Evolutionary conservation across 2,113 vertebrate genomes (phyloP), one percentile per base, ranked within the genome.

Genomic region (Recurvirostra avosetta): DNA sequence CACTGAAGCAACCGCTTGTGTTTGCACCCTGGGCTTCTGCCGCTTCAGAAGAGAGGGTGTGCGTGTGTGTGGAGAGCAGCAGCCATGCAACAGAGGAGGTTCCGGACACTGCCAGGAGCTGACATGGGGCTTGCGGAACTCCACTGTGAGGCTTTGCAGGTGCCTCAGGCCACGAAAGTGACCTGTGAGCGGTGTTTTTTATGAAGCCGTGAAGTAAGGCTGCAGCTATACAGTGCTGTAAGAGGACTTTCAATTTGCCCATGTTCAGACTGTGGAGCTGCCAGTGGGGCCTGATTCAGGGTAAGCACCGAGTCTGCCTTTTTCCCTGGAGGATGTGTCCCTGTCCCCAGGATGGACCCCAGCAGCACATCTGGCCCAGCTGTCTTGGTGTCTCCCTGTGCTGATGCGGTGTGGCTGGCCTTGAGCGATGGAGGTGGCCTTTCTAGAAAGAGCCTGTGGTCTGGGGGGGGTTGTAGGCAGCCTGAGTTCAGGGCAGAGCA

Each of bases 331-430:
- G 7, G 22, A 4, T 70, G 36, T 58, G 88, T 30, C 43, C 26
- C 23, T n/a, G 40, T 70, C 16, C 66, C 45, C 38, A 32, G 62
- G 36, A 34, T 3, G 5, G 61, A 36, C 15, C 49, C 50, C 58
- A 23, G 80, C 72, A 32, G 27, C 0, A 1, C 47, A 5, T 21
- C 67, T 76, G 55, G 41, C 68, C 73, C 26, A 26, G 68, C 38
- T 62, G n/a, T 36, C 38, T 36, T 0, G 0, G 8, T 38, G 32
- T 32, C 4, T 20, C n/a, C 53, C 43, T 58, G 15, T 43, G 76
- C 53, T 65, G 58, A 4, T 3, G 8, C 38, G 15, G 25, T 8
- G 8, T 23, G 29, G 43, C n/a, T 59, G 55, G 38, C 68, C 62
- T 49, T 26, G 68, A 59, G 40, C 55, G 20, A 2, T 12, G 47